These are phyloP conservation scores for pig (Sus scrofa) DNA, from an alignment of 2,113 vertebrate species.

Conservation along the genomic window DNA sequence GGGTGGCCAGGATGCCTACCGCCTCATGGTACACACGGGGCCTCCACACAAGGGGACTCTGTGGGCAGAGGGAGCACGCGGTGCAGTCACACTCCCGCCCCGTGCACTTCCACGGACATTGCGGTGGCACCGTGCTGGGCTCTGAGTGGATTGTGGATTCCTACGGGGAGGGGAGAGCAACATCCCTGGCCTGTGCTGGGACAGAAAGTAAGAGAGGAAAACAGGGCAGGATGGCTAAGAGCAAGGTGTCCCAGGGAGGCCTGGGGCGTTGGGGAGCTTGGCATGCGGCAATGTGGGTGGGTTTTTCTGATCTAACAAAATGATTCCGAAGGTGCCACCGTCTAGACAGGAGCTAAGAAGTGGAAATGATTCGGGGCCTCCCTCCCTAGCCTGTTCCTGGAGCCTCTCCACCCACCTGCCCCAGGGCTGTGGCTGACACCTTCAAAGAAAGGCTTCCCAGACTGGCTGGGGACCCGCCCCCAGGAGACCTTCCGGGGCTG, in stretches of 20 bases:
- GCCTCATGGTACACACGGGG: not conserved
- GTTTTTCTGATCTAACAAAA: constrained; percentile 72
- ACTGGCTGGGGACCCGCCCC: constrained; percentile 39
- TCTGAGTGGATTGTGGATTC: not conserved
- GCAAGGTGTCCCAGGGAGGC: not conserved
- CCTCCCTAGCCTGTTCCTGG: not conserved
- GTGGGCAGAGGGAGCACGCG: not conserved
- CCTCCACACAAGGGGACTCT: not conserved
- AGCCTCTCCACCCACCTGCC: not conserved
- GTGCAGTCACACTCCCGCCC: not conserved
- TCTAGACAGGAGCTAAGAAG: constrained; percentile 77
- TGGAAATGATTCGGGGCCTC: constrained; percentile 61
- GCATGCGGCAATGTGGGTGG: constrained; percentile 50
- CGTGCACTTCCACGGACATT: not conserved
- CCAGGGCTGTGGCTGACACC: constrained; percentile 47
- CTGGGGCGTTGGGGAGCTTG: not conserved
- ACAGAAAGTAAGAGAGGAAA: not conserved
- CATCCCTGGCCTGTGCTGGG: not conserved
- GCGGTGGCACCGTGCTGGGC: not conserved
- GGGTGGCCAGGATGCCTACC: no score
- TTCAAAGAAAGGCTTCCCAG: constrained; percentile 64
- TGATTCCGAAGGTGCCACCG: constrained; percentile 55
- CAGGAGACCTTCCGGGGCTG: not conserved
- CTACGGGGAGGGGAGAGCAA: not conserved
- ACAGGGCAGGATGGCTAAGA: not conserved